Percentiles rank a stretch among this genome's conserved stretches.
Conservation (phyloP, 2,888 invertebrate species). For the Notocelia uddmanniana region DNA sequence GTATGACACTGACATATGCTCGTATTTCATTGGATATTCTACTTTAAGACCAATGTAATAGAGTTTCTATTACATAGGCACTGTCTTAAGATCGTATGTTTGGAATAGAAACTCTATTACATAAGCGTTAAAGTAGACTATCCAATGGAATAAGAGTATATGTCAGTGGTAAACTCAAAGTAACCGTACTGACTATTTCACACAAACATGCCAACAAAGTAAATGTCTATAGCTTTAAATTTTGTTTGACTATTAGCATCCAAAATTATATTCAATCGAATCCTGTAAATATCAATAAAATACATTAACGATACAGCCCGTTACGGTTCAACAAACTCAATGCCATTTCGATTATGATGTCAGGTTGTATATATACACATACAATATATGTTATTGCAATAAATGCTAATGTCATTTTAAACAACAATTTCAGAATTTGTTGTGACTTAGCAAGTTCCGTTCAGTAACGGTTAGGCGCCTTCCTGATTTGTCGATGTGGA, state of each 20-base stretch:
- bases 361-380: conserved; percentile 8
- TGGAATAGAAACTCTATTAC: too few relatives aligned
- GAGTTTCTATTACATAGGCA: too few relatives aligned
- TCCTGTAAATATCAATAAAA: neutral
- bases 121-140: too few relatives aligned
- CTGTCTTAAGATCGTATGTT: too few relatives aligned
- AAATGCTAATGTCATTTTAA: neutral
- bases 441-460: too few relatives aligned
- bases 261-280: neutral
- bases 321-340: conserved; percentile 10
- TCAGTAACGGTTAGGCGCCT: too few relatives aligned
- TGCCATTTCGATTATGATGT: neutral
- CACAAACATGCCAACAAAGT: neutral
- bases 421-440: neutral
- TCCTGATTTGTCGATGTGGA: too few relatives aligned
- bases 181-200: neutral
- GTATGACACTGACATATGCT: too few relatives aligned
- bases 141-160: too few relatives aligned
- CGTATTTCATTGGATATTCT: too few relatives aligned
- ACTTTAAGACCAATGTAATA: too few relatives aligned
- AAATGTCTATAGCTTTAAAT: neutral
- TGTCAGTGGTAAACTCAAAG: too few relatives aligned
- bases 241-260: neutral
- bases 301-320: neutral
- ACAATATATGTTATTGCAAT: conserved; percentile 5